Evolutionary conservation across 1,140 invertebrate genomes (phyloP).

Genomic region (Atta cephalotes): DNA sequence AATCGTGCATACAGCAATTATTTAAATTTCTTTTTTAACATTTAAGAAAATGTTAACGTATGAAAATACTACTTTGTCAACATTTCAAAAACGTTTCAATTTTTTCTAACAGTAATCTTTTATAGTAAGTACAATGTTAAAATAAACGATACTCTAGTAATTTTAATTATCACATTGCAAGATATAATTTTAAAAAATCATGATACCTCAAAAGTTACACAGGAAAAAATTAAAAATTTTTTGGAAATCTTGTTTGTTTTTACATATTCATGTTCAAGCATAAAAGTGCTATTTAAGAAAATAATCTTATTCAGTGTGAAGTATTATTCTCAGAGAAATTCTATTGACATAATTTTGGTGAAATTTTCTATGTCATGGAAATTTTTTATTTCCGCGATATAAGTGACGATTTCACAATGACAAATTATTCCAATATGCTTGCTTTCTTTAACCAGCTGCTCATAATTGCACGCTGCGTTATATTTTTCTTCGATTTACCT

Average conservation of each 20-base stretch:
- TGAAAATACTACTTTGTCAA: neutral
- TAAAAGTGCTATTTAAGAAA: neutral
- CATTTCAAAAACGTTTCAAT: neutral
- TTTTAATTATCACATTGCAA: neutral
- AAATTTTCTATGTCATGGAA: constrained; percentile 26
- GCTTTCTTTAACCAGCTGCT: constrained; percentile 47
- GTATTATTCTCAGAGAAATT: constrained; percentile 1
- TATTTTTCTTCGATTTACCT: constrained; percentile 53
- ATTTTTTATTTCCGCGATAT: constrained; percentile 21
- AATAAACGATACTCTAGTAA: neutral
- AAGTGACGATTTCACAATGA: constrained; percentile 4
- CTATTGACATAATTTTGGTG: neutral
- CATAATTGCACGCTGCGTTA: constrained; percentile 60
- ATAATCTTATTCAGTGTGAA: neutral
- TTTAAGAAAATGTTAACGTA: neutral
- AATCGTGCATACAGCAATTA: neutral
- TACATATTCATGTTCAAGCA: neutral
- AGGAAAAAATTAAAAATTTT: constrained; percentile 2
- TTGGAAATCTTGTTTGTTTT: neutral
- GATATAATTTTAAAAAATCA: neutral
- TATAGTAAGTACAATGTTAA: neutral
- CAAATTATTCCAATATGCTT: constrained; percentile 20
- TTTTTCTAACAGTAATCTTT: neutral
- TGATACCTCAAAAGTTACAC: neutral
- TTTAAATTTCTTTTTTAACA: constrained; percentile 3